Evolutionary conservation across 2,797 vertebrate genomes (phyloP), one percentile per base, ranked within the genome.

Genomic region (Clarias platycephalus): DNA sequence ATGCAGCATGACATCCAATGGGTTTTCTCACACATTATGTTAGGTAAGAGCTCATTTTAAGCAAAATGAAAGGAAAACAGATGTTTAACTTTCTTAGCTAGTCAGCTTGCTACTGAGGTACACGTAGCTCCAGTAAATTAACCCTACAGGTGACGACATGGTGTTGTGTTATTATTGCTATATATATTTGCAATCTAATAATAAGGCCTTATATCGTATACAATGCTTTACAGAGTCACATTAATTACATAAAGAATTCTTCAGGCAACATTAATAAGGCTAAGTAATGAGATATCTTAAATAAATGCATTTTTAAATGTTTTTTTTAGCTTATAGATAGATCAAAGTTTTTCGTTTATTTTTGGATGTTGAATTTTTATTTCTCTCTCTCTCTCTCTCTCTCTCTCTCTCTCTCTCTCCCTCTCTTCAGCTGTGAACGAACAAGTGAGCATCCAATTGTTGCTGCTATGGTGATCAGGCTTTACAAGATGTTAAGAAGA

Each of bases 391-490:
- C 55, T 58, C 28, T n/a, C 16, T n/a, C n/a, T 34, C 28, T 67
- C 28, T 67, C 9, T 58, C 55, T 57, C 18, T 9, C 20, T 31
- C 22, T 57, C 9, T 58, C 55, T 34, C 22, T 34, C 12, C 1
- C 37, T 62, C 15, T 71, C 37, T 49, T n/a, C 18, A 63, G 76
- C 58, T 79, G 76, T 40, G 15, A 62, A n/a, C 49, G 60, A n/a
- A 22, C 40, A 80, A 80, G 62, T 80, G 78, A 80, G 62, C 62
- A 87, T 83, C 82, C 83, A 85, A 80, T 84, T 78, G 75, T 84
- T 84, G 78, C 44, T 77, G 63, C 79, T 83, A 58, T 80, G 77
- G 77, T 79, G 60, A 79, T 80, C 60, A 44, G 37, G 62, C 78
- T 80, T 80, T 66, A 66, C 78, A 66, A 80, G 78, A 80, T 49